A percentile compares a stretch with the other conserved stretches of the same genome.
phyloP scores from a whole-genome alignment of 2,113 vertebrate species.

The Poeciliopsis retropinna region DNA sequence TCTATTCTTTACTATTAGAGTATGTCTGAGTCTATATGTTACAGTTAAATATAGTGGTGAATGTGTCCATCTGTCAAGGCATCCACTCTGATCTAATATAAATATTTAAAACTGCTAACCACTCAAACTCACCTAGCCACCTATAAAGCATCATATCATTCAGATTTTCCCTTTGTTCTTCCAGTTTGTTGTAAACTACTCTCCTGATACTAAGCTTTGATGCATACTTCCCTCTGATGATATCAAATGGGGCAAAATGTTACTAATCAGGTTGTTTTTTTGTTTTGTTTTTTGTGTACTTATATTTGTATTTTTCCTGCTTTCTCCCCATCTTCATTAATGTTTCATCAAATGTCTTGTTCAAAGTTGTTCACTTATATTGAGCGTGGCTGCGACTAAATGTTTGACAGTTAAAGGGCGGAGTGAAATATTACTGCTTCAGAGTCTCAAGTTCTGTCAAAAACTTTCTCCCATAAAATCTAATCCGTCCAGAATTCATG shows the following conservation, averaged over 20 bases:
- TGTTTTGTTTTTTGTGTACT: too few relatives aligned
- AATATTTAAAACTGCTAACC: neutral
- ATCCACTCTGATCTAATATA: conserved; percentile 29
- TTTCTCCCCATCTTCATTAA: neutral
- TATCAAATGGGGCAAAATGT: neutral
- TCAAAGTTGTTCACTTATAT: neutral
- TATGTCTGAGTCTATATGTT: conserved; percentile 60
- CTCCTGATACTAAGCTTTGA: conserved; percentile 5
- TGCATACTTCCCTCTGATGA: neutral
- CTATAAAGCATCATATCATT: neutral
- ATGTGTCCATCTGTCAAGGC: conserved; percentile 66
- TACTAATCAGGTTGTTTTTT: too few relatives aligned
- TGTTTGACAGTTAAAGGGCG: neutral
- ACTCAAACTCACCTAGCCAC: neutral
- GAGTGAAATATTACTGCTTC: neutral
- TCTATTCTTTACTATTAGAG: conserved; percentile 71
- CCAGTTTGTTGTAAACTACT: neutral
- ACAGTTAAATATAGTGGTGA: conserved; percentile 75
- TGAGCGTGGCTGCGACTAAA: neutral
- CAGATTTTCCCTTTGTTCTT: too few relatives aligned
- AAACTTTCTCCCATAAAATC: neutral
- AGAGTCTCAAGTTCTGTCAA: neutral
- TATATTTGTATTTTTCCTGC: neutral
- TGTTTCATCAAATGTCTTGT: neutral
- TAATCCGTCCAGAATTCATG: neutral